Base-by-base conservation (phyloP, 2,888 invertebrate genomes). In the Acleris literana region DNA sequence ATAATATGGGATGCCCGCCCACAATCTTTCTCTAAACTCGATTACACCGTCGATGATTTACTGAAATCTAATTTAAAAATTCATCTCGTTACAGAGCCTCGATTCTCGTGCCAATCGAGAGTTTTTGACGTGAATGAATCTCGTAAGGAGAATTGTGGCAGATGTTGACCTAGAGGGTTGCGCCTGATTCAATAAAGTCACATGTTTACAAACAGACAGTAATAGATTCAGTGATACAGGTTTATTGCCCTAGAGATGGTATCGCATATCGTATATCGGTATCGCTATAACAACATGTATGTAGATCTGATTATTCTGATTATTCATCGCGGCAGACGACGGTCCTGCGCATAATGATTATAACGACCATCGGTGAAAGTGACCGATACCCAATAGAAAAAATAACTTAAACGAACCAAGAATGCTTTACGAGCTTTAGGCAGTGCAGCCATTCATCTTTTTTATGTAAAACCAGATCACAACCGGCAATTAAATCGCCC, bases 401-500 rank as follows among this genome's bases (percentile, higher is more conserved):
- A 90, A 86, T 79, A 82, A 74, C 79, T 80, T 80, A 83, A 85
- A 84, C 82, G 84, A 81, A 84, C 85, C 85, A 79, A 86, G 82
- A 87, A 87, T 82, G 82, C 81, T 88, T 85, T 88, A 86, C 80
- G 82, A 82, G 86, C 92, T 89, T 82, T 78, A 88, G 89, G 90
- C 90, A 81, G 77, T 82, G 76, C 77, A 81, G 82, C 90, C 89
- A 88, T 92, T 88, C 88, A 89, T 92, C 92, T 91, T 91, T 91
- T 92, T 92, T 90, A 91, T 90, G 87, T 90, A 87, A 91, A 92
- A 91, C 87, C 88, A 91, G 90, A 91, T 91, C 91, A 91, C 88
- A 92, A 84, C 92, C 92, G 81, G 89, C 91, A 92, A 92, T 92
- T 92, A 92, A 92, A 92, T 90, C 87, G 89, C 83, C 88, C 90